A percentile compares a stretch with the other conserved stretches of the same genome.
These are phyloP conservation scores for Acleris literana DNA, from an alignment of 2,888 invertebrate species.

Conservation along the genomic window DNA sequence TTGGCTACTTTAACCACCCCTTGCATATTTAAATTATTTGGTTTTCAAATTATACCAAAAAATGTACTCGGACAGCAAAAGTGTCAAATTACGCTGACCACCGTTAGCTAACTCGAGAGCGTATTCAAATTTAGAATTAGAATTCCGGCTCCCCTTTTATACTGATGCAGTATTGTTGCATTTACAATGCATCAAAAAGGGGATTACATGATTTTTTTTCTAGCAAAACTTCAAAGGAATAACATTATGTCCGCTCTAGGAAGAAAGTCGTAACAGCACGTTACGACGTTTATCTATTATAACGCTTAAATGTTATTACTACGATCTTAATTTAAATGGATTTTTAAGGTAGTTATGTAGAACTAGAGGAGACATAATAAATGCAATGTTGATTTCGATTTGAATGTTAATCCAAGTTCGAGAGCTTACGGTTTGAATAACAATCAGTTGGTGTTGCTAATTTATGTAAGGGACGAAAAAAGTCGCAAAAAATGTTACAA, in stretches of 20 bases:
- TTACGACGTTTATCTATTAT: too few species aligned
- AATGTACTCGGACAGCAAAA: conserved; percentile 26
- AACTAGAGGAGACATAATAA: conserved; percentile 18
- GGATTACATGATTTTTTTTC: conserved; percentile 62
- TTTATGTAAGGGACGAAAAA: conserved; percentile 18
- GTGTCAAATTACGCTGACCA: conserved; percentile 73
- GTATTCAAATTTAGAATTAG: conserved; percentile 51
- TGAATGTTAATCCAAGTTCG: conserved; percentile 19
- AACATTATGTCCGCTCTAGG: neutral
- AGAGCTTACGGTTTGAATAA: conserved; percentile 18
- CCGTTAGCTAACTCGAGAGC: conserved; percentile 56
- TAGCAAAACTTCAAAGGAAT: conserved; percentile 26
- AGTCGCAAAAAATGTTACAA: neutral
- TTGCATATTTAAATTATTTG: too few species aligned
- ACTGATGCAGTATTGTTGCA: conserved; percentile 21
- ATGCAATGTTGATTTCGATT: conserved; percentile 33
- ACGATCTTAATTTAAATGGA: too few species aligned
- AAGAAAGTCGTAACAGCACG: too few species aligned
- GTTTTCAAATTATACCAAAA: conserved; percentile 3
- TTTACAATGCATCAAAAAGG: conserved; percentile 37
- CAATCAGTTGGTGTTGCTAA: conserved; percentile 26
- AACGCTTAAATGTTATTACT: too few species aligned
- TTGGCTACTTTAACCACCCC: too few species aligned
- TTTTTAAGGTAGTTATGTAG: too few species aligned
- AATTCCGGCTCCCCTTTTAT: conserved; percentile 51